Evolutionary conservation across 2,797 vertebrate genomes (phyloP).

Genomic region (Cryptoprocta ferox): DNA sequence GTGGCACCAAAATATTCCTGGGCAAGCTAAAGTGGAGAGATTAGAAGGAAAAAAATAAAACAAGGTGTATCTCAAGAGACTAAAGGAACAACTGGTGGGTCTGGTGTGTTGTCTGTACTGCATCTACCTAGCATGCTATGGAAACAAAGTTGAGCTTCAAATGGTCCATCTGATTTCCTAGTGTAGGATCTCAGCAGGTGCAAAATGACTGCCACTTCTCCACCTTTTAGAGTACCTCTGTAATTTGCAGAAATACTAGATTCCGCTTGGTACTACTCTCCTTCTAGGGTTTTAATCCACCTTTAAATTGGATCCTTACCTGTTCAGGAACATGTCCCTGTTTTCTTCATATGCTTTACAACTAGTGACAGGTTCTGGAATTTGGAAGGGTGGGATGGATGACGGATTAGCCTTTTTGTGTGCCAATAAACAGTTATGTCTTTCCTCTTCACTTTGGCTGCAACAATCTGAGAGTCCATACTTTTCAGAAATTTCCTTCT

Average conservation of each 20-base stretch:
- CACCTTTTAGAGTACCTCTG: not conserved
- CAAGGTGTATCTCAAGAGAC: not conserved
- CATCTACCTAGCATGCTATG: no score
- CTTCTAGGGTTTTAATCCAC: not conserved
- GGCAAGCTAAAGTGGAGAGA: not conserved
- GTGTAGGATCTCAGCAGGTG: not conserved
- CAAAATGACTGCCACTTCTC: not conserved
- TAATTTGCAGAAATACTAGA: not conserved
- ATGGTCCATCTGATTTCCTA: not conserved
- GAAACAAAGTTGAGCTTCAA: not conserved
- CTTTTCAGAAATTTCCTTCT: constrained; percentile 67
- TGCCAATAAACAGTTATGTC: constrained; percentile 77
- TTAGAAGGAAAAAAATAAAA: not conserved
- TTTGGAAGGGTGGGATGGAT: constrained; percentile 53
- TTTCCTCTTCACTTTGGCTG: constrained; percentile 64
- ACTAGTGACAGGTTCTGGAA: constrained; percentile 53
- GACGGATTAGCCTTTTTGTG: constrained; percentile 58
- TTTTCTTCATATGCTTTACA: constrained; percentile 79
- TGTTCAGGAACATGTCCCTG: constrained; percentile 34
- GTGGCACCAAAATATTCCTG: not conserved
- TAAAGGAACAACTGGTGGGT: not conserved
- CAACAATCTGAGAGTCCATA: constrained; percentile 76
- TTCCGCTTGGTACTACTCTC: not conserved
- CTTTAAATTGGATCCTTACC: constrained; percentile 66
- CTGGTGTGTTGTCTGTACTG: accelerated